Evolutionary conservation across 2,888 invertebrate genomes (phyloP).

Genomic region (Diplazon laetatorius): DNA sequence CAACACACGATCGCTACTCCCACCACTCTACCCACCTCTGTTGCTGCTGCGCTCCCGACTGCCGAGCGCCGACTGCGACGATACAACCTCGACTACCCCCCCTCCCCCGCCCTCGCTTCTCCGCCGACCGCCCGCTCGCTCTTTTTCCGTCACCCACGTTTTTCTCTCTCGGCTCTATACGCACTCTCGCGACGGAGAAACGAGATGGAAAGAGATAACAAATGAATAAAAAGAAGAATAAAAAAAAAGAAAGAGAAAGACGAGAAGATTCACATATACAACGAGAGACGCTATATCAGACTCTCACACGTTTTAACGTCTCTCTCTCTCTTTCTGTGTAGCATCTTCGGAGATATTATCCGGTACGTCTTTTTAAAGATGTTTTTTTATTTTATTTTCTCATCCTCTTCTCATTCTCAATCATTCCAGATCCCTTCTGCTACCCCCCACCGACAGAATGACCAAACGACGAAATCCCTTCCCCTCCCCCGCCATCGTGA

Average conservation of each 20-base stretch:
- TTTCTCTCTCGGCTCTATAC: conserved; percentile 4
- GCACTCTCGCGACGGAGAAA: neutral
- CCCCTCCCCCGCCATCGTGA: too few species aligned
- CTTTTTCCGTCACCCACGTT: conserved; percentile 3
- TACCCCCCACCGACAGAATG: neutral
- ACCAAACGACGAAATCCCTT: conserved; percentile 27
- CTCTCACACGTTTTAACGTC: conserved; percentile 29
- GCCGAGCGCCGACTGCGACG: conserved; percentile 51
- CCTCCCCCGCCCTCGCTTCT: conserved; percentile 56
- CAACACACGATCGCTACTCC: conserved; percentile 14
- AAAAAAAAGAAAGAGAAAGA: neutral
- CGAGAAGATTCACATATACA: neutral
- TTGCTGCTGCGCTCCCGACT: conserved; percentile 26
- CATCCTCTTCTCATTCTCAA: neutral
- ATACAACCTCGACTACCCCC: conserved; percentile 51
- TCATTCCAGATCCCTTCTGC: too few species aligned
- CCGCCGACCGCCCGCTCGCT: conserved; percentile 9
- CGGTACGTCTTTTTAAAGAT: neutral
- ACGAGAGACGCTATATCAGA: neutral
- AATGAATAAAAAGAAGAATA: neutral
- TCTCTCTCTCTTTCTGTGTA: conserved; percentile 29
- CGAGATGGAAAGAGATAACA: too few species aligned
- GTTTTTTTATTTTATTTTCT: neutral
- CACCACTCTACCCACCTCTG: conserved; percentile 38
- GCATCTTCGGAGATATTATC: conserved; percentile 12